Evolutionary conservation across 2,113 vertebrate species (phyloP).

Genomic region (Oreocharis arfaki): DNA sequence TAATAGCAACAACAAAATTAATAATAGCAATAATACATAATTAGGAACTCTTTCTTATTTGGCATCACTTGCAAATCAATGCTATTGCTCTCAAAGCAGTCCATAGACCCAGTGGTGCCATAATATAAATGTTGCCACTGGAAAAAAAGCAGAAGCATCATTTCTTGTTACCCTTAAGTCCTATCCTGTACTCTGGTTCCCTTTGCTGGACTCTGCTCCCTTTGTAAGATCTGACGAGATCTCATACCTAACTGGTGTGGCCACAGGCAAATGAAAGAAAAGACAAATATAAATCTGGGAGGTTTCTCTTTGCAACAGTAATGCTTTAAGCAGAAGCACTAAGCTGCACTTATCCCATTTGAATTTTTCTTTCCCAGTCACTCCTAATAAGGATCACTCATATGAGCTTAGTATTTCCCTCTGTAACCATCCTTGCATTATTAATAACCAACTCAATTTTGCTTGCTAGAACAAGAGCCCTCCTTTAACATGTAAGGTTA

Average conservation of each 20-base stretch:
- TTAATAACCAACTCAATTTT: constrained; percentile 45
- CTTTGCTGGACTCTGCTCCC: background rate
- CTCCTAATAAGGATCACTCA: constrained; percentile 20
- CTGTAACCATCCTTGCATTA: constrained; percentile 45
- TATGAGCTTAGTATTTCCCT: constrained; percentile 30
- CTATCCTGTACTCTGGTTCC: background rate
- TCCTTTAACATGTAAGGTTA: constrained; percentile 9
- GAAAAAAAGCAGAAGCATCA: background rate
- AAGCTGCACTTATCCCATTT: constrained; percentile 11
- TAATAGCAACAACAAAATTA: background rate
- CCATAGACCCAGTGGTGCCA: background rate
- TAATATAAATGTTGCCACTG: background rate
- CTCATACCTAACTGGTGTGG: background rate
- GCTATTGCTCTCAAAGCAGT: background rate
- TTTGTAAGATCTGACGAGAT: background rate
- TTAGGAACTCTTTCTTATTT: background rate
- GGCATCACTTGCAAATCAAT: background rate
- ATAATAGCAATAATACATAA: background rate
- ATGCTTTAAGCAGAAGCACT: background rate
- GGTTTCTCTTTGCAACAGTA: background rate
- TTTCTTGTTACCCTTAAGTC: background rate
- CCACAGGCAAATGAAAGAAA: background rate
- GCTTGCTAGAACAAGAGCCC: constrained; percentile 6
- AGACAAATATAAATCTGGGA: background rate
- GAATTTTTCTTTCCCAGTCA: constrained; percentile 31